phyloP scores from a whole-genome alignment of 2,888 invertebrate genomes.

The Cheiracanthium punctorium region DNA sequence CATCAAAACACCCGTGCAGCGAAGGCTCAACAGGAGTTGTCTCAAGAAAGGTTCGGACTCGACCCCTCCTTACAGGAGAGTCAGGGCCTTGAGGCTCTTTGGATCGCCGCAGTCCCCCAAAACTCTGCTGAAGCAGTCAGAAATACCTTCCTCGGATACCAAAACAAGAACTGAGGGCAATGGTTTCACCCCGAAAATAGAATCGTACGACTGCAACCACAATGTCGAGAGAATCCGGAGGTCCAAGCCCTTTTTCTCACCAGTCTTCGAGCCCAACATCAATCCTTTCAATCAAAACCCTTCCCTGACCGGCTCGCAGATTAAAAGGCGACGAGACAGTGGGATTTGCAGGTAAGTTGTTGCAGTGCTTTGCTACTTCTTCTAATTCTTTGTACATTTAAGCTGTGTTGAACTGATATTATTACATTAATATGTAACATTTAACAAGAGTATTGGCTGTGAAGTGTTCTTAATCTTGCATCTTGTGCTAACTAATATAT shows the following conservation, averaged over 20 bases:
- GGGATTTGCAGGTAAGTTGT: slow-evolving; percentile 35
- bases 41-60: not conserved
- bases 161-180: slow-evolving; percentile 10
- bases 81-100: slow-evolving; percentile 82
- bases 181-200: not conserved
- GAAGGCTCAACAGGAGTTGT: not conserved
- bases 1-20: not conserved
- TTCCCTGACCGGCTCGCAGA: slow-evolving; percentile 77
- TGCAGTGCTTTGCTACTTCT: not conserved
- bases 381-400: too few relatives aligned
- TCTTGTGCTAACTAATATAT: too few relatives aligned
- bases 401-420: too few relatives aligned
- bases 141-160: slow-evolving; percentile 32
- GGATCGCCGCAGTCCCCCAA: slow-evolving; percentile 92
- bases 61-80: slow-evolving; percentile 80
- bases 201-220: slow-evolving; percentile 31
- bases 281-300: slow-evolving; percentile 85
- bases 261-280: slow-evolving; percentile 79
- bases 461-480: too few relatives aligned
- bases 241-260: slow-evolving; percentile 11
- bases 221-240: not conserved
- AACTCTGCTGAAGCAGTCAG: slow-evolving; percentile 81
- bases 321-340: slow-evolving; percentile 47
- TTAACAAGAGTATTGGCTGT: too few relatives aligned
- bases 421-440: too few relatives aligned